A percentile compares a stretch with the other conserved stretches of the same genome.
Evolutionary conservation across 37 sponge, comb jelly and placozoan species (phyloP).

Genomic region (Corticium candelabrum): DNA sequence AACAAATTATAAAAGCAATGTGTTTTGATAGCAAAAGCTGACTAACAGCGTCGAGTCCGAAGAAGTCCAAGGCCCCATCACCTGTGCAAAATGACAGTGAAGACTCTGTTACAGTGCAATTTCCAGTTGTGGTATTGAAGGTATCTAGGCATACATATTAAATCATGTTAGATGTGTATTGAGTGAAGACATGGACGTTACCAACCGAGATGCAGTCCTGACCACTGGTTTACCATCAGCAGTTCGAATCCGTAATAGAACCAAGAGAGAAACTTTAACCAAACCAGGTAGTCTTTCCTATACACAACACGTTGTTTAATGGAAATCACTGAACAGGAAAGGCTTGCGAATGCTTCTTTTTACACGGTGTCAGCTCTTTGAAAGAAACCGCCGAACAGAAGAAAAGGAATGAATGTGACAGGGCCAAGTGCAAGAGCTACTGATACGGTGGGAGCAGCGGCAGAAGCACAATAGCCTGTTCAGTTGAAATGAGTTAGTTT

Average conservation of each 20-base stretch:
- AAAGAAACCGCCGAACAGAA: slow-evolving; percentile 1
- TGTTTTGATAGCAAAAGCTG: not conserved
- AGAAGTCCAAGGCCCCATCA: not conserved
- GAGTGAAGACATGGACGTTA: too few species aligned
- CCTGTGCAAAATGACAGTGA: too few species aligned
- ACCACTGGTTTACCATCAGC: slow-evolving; percentile 1
- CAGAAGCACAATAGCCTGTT: not conserved
- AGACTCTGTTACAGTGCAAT: too few species aligned
- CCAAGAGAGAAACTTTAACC: not conserved
- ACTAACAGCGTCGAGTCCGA: not conserved
- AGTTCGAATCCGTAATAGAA: not conserved
- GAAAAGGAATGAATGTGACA: not conserved
- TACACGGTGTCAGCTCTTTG: not conserved
- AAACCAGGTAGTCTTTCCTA: not conserved
- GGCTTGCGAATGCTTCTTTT: too few species aligned
- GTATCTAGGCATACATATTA: too few species aligned
- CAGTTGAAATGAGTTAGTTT: slow-evolving; percentile 14
- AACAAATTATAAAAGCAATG: too few species aligned
- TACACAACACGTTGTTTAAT: not conserved
- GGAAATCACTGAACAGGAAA: not conserved
- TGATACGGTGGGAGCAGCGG: not conserved
- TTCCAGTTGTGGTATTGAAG: too few species aligned
- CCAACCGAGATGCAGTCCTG: too few species aligned
- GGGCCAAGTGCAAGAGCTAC: not conserved
- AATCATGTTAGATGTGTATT: too few species aligned